phyloP scores from a whole-genome alignment of 2,888 invertebrate genomes.

The Callosobruchus maculatus region DNA sequence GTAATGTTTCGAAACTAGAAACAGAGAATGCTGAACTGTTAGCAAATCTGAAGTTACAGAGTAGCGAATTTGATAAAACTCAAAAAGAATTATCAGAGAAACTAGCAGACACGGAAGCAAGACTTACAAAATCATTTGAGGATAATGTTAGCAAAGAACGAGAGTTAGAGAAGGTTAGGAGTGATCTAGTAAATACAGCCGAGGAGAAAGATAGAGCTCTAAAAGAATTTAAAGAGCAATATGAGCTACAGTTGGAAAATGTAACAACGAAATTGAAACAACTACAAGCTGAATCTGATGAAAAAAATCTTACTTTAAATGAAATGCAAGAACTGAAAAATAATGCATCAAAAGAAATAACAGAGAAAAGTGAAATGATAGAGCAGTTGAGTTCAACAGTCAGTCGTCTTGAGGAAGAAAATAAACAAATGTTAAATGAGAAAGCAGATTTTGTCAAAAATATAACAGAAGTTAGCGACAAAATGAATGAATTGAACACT shows the following conservation, averaged over 20 bases:
- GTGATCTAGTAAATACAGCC: neutral
- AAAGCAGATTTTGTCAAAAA: neutral
- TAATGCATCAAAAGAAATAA: constrained; percentile 5
- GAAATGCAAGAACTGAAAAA: constrained; percentile 17
- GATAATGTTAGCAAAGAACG: neutral
- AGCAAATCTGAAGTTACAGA: constrained; percentile 34
- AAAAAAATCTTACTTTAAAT: constrained; percentile 17
- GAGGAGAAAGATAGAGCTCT: constrained; percentile 1
- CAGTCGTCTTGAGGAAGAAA: neutral
- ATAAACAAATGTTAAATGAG: neutral
- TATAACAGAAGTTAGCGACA: neutral
- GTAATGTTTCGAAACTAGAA: constrained; percentile 5
- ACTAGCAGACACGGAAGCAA: constrained; percentile 29
- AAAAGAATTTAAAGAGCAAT: neutral
- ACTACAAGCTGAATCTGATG: constrained; percentile 23
- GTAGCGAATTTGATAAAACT: constrained; percentile 50
- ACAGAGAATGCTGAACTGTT: constrained; percentile 41
- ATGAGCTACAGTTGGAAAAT: neutral
- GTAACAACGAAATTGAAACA: constrained; percentile 8
- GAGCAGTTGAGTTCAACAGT: neutral
- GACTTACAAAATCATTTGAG: constrained; percentile 18
- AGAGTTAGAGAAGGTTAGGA: neutral
- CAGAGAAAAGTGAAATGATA: constrained; percentile 11
- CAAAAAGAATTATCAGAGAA: constrained; percentile 29
- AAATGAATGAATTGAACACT: neutral